Percentiles rank a stretch among this genome's conserved stretches.
Evolutionary conservation across 2,888 invertebrate genomes (phyloP).

Genomic region (Melipona bicolor): DNA sequence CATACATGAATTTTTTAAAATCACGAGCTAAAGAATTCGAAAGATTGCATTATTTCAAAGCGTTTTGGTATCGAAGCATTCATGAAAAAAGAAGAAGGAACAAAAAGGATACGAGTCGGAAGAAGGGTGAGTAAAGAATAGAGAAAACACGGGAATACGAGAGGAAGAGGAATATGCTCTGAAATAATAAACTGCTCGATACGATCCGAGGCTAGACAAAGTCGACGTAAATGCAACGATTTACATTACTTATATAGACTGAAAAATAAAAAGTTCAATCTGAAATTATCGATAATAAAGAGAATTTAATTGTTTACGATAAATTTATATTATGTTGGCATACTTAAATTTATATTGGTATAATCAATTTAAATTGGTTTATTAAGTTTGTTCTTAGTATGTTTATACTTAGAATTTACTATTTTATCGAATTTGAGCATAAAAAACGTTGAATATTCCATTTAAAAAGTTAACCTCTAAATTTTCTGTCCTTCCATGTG

Average conservation of each 20-base stretch:
- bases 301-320: neutral
- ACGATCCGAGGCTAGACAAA: conserved; percentile 68
- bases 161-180: conserved; percentile 74
- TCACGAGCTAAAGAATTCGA: conserved; percentile 54
- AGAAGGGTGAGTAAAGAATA: conserved; percentile 51
- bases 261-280: conserved; percentile 32
- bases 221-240: conserved; percentile 59
- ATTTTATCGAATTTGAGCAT: neutral
- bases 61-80: conserved; percentile 34
- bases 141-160: conserved; percentile 51
- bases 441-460: neutral
- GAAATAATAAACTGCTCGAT: conserved; percentile 78
- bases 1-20: conserved; percentile 51
- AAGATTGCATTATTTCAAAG: conserved; percentile 69
- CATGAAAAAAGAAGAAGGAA: conserved; percentile 40
- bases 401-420: neutral
- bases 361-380: no score
- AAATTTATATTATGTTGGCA: neutral
- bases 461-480: neutral
- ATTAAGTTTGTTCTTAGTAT: neutral
- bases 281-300: conserved; percentile 18
- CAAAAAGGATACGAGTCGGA: conserved; percentile 32
- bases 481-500: neutral
- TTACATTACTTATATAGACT: conserved; percentile 67
- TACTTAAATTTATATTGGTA: no score